Conservation (phyloP, 2,797 vertebrate genomes). For the Anomalospiza imberbis region DNA sequence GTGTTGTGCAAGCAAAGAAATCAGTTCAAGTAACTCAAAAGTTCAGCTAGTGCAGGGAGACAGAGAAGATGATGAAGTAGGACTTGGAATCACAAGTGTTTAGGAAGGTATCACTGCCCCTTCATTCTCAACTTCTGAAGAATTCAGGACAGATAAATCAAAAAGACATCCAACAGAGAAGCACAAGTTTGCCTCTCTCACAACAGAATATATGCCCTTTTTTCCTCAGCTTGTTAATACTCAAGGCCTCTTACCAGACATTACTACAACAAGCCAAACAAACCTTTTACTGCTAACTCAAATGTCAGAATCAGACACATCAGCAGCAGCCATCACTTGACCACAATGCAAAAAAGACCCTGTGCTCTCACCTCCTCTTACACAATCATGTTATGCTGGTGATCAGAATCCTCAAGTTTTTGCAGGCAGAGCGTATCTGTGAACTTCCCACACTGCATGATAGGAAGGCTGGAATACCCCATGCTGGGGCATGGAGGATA, state of each 20-base stretch:
- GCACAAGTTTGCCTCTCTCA: neutral
- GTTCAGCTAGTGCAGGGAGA: neutral
- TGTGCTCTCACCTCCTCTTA: neutral
- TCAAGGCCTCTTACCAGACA: neutral
- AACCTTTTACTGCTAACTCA: neutral
- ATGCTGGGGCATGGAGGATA: neutral
- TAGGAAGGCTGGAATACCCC: neutral
- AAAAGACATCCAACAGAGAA: neutral
- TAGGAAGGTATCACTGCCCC: neutral
- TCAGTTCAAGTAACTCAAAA: neutral
- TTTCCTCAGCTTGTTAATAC: neutral
- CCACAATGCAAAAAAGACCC: neutral
- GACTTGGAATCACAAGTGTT: neutral
- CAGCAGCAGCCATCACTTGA: neutral
- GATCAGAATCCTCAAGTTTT: neutral
- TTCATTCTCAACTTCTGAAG: neutral
- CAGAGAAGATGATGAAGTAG: neutral
- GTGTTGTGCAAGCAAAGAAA: neutral
- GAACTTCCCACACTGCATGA: neutral
- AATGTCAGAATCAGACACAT: neutral
- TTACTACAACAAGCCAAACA: neutral
- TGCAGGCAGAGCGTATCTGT: accelerated
- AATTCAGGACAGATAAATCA: neutral
- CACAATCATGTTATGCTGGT: neutral
- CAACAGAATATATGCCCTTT: neutral